These are phyloP conservation scores for Macrosteles quadrilineatus DNA, from an alignment of 1,140 invertebrate species.

Conservation along the genomic window DNA sequence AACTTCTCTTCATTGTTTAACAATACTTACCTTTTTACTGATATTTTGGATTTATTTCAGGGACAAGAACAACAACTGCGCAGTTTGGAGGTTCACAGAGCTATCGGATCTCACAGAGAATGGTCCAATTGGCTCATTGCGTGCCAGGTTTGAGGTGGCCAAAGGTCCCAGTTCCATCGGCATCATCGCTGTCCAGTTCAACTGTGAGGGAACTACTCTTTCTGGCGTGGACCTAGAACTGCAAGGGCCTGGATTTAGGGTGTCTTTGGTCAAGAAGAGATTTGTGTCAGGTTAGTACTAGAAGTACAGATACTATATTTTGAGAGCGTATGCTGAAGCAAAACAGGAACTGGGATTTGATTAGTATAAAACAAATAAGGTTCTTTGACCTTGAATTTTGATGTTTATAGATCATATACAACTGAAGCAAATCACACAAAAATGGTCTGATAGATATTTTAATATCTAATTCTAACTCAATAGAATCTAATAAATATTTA, in stretches of 20 bases:
- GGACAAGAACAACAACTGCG: slow-evolving; percentile 76
- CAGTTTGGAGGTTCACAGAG: slow-evolving; percentile 91
- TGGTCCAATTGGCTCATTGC: slow-evolving; percentile 83
- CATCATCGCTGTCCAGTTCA: slow-evolving; percentile 89
- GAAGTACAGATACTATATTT: no score
- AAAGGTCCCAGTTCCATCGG: slow-evolving; percentile 78
- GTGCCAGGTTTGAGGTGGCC: slow-evolving; percentile 84
- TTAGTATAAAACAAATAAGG: no score
- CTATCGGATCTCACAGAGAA: slow-evolving; percentile 87
- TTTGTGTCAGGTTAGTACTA: slow-evolving; percentile 88
- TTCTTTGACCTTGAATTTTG: no score
- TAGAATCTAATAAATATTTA: no score
- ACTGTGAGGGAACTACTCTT: slow-evolving; percentile 91
- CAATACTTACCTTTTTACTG: no score
- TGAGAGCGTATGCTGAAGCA: no score
- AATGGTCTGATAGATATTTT: no score
- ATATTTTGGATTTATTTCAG: slow-evolving; percentile 56
- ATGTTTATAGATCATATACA: no score
- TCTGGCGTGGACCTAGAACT: slow-evolving; percentile 94
- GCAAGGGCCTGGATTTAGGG: slow-evolving; percentile 81
- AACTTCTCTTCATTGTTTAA: no score
- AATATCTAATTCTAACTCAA: no score
- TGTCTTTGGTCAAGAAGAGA: slow-evolving; percentile 91
- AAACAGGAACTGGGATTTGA: no score
- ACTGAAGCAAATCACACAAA: no score